Base-by-base conservation (phyloP, 2,797 vertebrate species). In the Telmatherina bonti region DNA sequence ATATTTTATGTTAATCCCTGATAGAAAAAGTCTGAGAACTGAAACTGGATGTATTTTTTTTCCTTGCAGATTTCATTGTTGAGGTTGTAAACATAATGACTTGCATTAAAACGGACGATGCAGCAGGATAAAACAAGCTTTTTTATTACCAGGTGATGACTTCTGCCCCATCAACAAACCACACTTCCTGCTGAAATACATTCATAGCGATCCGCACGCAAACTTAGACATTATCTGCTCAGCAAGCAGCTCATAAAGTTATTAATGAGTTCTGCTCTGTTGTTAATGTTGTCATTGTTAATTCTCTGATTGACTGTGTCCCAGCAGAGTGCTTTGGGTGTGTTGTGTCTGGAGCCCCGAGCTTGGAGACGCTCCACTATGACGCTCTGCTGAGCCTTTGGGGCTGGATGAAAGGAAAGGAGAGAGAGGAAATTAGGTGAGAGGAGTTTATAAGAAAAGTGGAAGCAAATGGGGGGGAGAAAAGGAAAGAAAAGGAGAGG, bases 311-410 rank as follows among this genome's bases (percentile, higher is more conserved):
- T 65, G 20, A 0, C 74, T 83, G 47, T 20, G 73, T 36, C 57
- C 73, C 82, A 33, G 55, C 36, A 9, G 55, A 33, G 82, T n/a
- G 76, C 7, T 20, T 38, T 54, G 65, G 57, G 80, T 61, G 59
- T 84, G 87, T 88, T 86, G 85, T 85, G 85, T 85, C 84, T 87
- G 85, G 72, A 83, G 83, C 84, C 72, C 68, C 70, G 85, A 72
- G 84, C 87, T 64, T 85, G 31, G 87, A 88, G 83, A 87, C 74
- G 87, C 83, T 83, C 84, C 88, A 51, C 66, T n/a, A 58, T 90
- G 91, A 92, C 85, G 87, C 72, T 85, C 71, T 78, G 83, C 62
- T 62, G 88, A 79, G 84, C 84, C 83, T 74, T 5, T 43, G 83
- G 62, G 78, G 35, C 36, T 29, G 29, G 18, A 60, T 7, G 62